Percentiles rank a stretch among this genome's conserved stretches.
These are phyloP conservation scores for Trididemnum miniatum DNA, from an alignment of 23 tunicate species.

Conservation along the genomic window DNA sequence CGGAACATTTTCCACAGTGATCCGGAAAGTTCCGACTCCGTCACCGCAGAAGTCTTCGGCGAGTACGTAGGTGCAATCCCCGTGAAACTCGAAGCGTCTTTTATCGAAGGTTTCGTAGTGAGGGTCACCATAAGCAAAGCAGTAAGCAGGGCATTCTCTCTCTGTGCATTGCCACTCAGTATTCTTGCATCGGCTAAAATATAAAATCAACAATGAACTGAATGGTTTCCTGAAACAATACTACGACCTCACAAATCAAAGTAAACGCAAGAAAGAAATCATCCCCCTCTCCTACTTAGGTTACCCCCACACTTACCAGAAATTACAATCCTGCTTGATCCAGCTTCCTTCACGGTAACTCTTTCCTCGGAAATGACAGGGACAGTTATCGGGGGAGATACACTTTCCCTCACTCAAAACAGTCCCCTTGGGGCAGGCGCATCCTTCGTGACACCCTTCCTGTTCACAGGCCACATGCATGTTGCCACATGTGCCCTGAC, in stretches of 20 bases:
- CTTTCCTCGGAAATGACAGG: conserved; percentile 73
- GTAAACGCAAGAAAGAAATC: too few species aligned
- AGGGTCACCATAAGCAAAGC: conserved; percentile 94
- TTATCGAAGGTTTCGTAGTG: conserved; percentile 91
- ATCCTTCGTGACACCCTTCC: conserved; percentile 76
- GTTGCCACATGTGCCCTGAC: conserved; percentile 87
- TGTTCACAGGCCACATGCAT: conserved; percentile 72
- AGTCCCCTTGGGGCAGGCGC: conserved; percentile 76
- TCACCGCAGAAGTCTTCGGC: conserved; percentile 91
- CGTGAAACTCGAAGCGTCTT: conserved; percentile 73
- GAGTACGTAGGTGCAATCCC: conserved; percentile 88
- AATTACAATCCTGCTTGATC: conserved; percentile 83
- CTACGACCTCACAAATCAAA: too few species aligned
- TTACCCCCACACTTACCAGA: conserved; percentile 64
- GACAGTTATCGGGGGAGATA: conserved; percentile 52
- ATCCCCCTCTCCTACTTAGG: too few species aligned
- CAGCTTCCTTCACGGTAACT: conserved; percentile 76
- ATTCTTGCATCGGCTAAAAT: conserved; percentile 71
- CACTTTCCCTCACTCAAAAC: conserved; percentile 64
- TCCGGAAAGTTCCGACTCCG: conserved; percentile 80
- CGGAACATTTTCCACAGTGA: conserved; percentile 94
- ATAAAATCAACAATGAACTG: too few species aligned
- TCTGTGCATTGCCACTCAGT: conserved; percentile 82
- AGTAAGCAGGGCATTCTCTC: conserved; percentile 72
- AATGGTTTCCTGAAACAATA: too few species aligned